phyloP scores from a whole-genome alignment of 2,888 invertebrate genomes.

The Nasonovia ribisnigri region DNA sequence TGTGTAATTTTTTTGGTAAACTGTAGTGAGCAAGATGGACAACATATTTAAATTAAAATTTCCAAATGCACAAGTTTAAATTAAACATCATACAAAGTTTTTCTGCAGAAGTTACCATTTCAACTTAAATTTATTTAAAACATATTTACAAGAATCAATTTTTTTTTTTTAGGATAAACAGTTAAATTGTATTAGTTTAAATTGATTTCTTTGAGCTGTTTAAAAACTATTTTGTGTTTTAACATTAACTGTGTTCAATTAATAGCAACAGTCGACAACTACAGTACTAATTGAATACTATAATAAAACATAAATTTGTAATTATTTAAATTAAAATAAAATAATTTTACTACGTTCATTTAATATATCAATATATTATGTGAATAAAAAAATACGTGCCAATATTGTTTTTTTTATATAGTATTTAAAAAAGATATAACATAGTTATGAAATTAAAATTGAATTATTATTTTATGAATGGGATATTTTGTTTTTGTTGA shows the following conservation, averaged over 20 bases:
- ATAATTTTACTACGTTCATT: background rate
- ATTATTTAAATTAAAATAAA: background rate
- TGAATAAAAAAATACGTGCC: background rate
- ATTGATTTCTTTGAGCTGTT: background rate
- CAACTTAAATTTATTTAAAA: background rate
- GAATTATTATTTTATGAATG: background rate
- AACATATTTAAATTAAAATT: background rate
- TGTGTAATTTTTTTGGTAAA: background rate
- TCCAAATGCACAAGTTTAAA: background rate
- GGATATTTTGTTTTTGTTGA: background rate
- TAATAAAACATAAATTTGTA: background rate
- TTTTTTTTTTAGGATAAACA: background rate
- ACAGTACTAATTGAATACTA: background rate
- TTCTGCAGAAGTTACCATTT: background rate
- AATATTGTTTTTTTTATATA: background rate
- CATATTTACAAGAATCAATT: background rate
- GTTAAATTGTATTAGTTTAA: background rate
- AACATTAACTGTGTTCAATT: background rate
- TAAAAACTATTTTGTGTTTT: background rate
- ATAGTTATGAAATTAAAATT: background rate
- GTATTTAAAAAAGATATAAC: background rate
- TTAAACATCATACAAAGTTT: background rate
- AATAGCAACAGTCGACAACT: background rate
- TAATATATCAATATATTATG: background rate
- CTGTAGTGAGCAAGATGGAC: background rate